Conservation (phyloP, 1,140 invertebrate species). For the Centruroides sculpturatus region DNA sequence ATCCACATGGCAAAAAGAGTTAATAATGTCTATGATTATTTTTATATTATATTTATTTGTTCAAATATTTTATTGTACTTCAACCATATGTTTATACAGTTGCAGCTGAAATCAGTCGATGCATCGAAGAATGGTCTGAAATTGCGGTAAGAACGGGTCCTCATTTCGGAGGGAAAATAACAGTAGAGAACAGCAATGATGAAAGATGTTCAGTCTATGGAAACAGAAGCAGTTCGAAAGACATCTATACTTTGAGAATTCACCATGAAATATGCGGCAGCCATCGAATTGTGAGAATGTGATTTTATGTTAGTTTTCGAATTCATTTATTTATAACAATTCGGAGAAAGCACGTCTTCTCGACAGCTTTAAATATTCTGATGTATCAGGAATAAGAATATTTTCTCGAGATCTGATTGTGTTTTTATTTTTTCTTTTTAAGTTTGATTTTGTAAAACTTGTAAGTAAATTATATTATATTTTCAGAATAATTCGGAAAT, state of each 20-base stretch:
- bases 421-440: no score
- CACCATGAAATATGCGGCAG: constrained; percentile 59
- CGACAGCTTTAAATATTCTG: no score
- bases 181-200: constrained; percentile 38
- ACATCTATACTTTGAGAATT: constrained; percentile 53
- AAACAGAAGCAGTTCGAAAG: constrained; percentile 39
- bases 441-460: no score
- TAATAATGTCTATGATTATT: no score
- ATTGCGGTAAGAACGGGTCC: constrained; percentile 64
- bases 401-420: no score
- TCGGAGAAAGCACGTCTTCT: no score
- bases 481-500: constrained; percentile 42
- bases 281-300: constrained; percentile 39
- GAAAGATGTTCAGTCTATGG: constrained; percentile 28
- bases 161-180: constrained; percentile 54
- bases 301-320: background rate
- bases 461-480: background rate
- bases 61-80: no score
- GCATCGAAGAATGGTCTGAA: constrained; percentile 54
- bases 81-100: constrained; percentile 33
- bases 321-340: background rate
- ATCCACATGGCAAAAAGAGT: no score
- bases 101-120: constrained; percentile 56
- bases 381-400: no score
- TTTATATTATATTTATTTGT: no score